These are phyloP conservation scores for Tetheella fluctuosa DNA, from an alignment of 2,888 invertebrate genomes.

Conservation along the genomic window DNA sequence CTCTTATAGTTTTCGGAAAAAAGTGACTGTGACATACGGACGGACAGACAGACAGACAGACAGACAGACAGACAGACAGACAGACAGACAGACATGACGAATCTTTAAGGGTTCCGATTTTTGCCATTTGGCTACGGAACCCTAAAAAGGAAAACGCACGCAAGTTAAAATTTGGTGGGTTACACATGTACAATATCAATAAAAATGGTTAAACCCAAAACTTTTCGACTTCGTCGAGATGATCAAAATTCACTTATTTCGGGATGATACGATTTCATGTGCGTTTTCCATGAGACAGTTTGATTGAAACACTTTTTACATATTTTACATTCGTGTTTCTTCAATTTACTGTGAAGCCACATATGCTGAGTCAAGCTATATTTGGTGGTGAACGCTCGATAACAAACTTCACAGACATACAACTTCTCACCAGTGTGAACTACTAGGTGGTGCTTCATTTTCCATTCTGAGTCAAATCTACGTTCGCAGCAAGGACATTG, in stretches of 20 bases:
- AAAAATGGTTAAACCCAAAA: too few relatives aligned
- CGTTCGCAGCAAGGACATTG: slow-evolving; percentile 39
- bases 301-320: slow-evolving; percentile 54
- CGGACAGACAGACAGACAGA: too few relatives aligned
- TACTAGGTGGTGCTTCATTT: slow-evolving; percentile 37
- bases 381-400: slow-evolving; percentile 48
- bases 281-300: slow-evolving; percentile 46
- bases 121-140: too few relatives aligned
- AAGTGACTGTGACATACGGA: too few relatives aligned
- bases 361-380: slow-evolving; percentile 48
- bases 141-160: too few relatives aligned
- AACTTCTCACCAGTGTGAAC: slow-evolving; percentile 62
- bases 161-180: too few relatives aligned
- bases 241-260: neutral
- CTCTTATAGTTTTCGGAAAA: too few relatives aligned
- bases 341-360: slow-evolving; percentile 53
- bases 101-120: too few relatives aligned
- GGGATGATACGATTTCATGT: slow-evolving; percentile 36
- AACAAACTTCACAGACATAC: slow-evolving; percentile 60
- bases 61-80: too few relatives aligned
- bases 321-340: slow-evolving; percentile 44
- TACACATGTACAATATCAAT: too few relatives aligned
- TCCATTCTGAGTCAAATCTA: slow-evolving; percentile 39
- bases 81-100: too few relatives aligned
- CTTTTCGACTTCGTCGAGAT: too few relatives aligned